Percentiles rank a stretch among this genome's conserved stretches.
These are phyloP conservation scores for Grus americana DNA, from an alignment of 2,113 vertebrate genomes.

Conservation along the genomic window DNA sequence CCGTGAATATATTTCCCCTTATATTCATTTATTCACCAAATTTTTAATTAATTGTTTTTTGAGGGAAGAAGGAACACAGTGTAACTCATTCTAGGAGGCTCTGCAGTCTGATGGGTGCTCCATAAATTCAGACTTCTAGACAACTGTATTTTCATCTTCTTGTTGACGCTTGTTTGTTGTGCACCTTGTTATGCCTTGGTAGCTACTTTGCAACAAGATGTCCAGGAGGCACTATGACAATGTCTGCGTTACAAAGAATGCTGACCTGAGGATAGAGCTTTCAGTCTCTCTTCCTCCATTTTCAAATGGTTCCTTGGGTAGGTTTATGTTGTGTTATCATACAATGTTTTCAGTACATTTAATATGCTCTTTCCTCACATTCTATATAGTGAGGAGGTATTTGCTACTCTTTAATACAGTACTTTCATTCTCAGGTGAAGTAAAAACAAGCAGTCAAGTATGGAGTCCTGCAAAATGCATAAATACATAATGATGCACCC, in stretches of 20 bases:
- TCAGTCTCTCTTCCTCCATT: neutral
- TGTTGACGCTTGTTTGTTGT: neutral
- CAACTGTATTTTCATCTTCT: neutral
- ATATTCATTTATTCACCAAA: neutral
- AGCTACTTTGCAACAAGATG: neutral
- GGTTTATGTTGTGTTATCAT: neutral
- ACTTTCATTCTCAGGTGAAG: neutral
- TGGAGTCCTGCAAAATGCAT: neutral
- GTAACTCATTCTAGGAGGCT: neutral
- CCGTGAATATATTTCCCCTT: neutral
- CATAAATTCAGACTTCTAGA: neutral
- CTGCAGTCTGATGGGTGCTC: neutral
- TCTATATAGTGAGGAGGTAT: neutral
- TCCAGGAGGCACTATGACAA: neutral
- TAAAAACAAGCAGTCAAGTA: neutral
- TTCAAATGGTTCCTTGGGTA: neutral
- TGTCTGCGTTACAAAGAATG: neutral
- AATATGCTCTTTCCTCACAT: neutral
- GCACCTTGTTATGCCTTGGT: neutral
- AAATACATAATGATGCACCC: neutral
- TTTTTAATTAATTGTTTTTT: neutral
- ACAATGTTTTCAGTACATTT: neutral
- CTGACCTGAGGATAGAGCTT: neutral
- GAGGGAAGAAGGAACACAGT: rapidly evolving
- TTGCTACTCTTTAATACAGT: neutral